phyloP scores from a whole-genome alignment of 2,113 vertebrate species.

The Stomatorhinus ivindoensis region DNA sequence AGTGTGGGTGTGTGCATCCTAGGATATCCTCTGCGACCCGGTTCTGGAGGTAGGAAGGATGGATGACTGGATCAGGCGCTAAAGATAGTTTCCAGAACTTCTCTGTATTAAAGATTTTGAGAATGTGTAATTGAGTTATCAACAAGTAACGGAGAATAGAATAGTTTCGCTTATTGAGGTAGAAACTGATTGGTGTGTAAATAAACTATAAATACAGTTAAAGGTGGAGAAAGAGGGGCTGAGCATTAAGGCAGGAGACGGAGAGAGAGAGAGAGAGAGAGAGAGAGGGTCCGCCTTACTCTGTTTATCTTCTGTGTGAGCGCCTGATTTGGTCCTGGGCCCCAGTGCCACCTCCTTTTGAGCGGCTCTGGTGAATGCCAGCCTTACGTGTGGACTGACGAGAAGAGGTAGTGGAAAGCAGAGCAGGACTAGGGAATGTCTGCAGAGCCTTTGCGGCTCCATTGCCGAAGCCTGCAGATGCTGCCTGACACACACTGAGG shows the following conservation, averaged over 20 bases:
- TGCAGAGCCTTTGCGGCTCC: background rate
- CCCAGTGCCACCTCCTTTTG: slow-evolving; percentile 22
- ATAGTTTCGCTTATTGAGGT: background rate
- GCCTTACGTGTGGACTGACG: slow-evolving; percentile 5
- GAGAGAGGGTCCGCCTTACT: slow-evolving; percentile 12
- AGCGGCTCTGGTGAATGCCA: slow-evolving; percentile 7
- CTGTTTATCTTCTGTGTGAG: slow-evolving; percentile 11
- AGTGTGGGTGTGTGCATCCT: background rate
- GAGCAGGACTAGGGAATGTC: slow-evolving; percentile 5
- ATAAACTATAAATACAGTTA: background rate
- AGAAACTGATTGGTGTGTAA: background rate
- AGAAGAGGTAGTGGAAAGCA: slow-evolving; percentile 13
- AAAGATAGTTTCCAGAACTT: background rate
- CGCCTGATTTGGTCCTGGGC: slow-evolving; percentile 23
- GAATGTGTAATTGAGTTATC: background rate
- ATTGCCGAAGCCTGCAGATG: background rate
- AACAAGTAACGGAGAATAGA: background rate
- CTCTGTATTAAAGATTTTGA: background rate
- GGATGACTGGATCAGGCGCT: background rate
- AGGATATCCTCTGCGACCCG: background rate
- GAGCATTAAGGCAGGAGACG: background rate
- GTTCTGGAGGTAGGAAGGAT: background rate
- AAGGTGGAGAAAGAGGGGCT: background rate
- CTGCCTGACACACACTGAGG: background rate
- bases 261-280: background rate